A percentile compares a stretch with the other conserved stretches of the same genome.
Conservation (phyloP, 2,888 invertebrate genomes). For the Brenthis ino region DNA sequence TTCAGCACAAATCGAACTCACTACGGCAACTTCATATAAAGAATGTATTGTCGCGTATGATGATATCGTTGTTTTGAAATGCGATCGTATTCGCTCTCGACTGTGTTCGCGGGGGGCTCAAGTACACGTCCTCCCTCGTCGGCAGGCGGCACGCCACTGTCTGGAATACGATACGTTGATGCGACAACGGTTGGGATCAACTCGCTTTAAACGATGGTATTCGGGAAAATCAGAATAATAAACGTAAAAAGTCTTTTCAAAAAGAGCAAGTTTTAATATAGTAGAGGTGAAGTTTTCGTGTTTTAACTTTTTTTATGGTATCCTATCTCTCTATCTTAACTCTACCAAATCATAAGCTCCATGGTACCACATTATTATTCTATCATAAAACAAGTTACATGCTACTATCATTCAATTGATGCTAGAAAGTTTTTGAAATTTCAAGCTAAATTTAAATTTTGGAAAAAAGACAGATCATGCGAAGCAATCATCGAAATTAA, state of each 20-base stretch:
- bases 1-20: not conserved
- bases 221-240: slow-evolving; percentile 19
- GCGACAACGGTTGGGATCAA: slow-evolving; percentile 28
- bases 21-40: not conserved
- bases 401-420: no score
- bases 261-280: not conserved
- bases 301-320: no score
- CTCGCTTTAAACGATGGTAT: slow-evolving; percentile 21
- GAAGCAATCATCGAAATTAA: no score
- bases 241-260: not conserved
- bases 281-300: no score
- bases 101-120: slow-evolving; percentile 42
- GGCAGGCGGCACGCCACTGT: slow-evolving; percentile 71
- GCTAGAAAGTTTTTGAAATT: no score
- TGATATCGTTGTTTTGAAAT: slow-evolving; percentile 33
- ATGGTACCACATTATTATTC: no score
- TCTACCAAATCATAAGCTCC: no score
- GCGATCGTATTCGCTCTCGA: slow-evolving; percentile 70
- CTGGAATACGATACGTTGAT: slow-evolving; percentile 13
- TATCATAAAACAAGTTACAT: no score
- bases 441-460: no score
- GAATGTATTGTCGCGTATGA: not conserved
- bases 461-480: no score
- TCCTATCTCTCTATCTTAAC: no score
- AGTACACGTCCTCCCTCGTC: slow-evolving; percentile 52